Conservation (phyloP, 2,113 vertebrate species). For the Crypturellus undulatus region DNA sequence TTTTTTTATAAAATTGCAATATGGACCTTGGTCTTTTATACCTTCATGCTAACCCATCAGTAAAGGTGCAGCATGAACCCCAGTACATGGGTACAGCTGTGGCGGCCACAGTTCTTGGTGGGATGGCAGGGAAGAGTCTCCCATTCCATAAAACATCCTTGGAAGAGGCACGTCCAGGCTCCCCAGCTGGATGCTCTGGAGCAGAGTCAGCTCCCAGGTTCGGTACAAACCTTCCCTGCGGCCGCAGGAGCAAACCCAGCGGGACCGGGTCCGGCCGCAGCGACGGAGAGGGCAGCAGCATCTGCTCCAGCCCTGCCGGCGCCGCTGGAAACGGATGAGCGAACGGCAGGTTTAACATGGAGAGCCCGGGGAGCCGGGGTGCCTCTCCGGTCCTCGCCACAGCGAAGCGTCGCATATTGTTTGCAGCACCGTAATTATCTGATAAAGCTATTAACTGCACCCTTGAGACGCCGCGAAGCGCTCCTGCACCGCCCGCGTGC, state of each 20-base stretch:
- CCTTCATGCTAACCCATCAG: background rate
- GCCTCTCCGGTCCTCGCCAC: background rate
- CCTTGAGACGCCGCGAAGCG: background rate
- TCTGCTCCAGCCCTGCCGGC: background rate
- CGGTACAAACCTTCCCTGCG: background rate
- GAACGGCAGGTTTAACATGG: background rate
- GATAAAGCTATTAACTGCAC: constrained; percentile 13
- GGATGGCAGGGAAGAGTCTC: background rate
- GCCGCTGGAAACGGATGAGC: background rate
- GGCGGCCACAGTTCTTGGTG: background rate
- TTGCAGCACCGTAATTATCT: constrained; percentile 61
- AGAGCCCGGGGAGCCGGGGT: background rate
- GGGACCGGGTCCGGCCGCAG: background rate
- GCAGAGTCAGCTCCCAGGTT: background rate
- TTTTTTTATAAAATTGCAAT: too few species aligned
- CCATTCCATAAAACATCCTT: background rate
- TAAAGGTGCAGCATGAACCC: fast-evolving
- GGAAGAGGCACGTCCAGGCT: background rate
- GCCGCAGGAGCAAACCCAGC: background rate
- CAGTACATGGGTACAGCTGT: fast-evolving
- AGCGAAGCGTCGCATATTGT: background rate
- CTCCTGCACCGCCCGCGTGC: background rate
- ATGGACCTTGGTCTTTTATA: background rate
- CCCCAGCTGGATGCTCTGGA: fast-evolving
- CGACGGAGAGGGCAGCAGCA: background rate